These are phyloP conservation scores for Lasiurus borealis DNA, from an alignment of 2,113 vertebrate species.

Conservation along the genomic window DNA sequence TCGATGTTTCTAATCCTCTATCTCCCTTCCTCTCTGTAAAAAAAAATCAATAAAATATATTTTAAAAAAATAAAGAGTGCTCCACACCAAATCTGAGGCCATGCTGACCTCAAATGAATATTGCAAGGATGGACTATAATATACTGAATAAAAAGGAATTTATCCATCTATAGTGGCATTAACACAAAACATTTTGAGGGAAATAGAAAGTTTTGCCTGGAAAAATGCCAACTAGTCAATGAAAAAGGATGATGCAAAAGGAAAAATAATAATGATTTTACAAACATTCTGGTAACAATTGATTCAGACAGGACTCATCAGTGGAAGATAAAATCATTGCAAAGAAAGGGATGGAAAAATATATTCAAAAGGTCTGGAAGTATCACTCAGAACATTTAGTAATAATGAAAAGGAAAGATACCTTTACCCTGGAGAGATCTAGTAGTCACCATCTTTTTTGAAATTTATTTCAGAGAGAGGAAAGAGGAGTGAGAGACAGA, in stretches of 20 bases:
- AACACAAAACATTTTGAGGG: neutral
- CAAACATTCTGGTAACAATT: neutral
- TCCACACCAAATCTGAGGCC: neutral
- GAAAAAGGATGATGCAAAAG: neutral
- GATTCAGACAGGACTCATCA: neutral
- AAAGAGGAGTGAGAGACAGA: no score
- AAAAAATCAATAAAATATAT: no score
- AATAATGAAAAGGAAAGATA: constrained; percentile 2
- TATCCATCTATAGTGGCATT: neutral
- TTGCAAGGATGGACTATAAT: neutral
- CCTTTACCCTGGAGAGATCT: neutral
- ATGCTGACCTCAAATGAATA: neutral
- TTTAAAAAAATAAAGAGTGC: neutral
- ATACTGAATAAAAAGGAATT: constrained; percentile 25
- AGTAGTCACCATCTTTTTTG: neutral
- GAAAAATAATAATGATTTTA: neutral
- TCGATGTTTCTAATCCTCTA: no score
- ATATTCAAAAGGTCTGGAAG: neutral
- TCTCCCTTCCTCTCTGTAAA: no score
- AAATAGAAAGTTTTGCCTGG: neutral
- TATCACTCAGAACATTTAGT: neutral
- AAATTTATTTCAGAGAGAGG: no score
- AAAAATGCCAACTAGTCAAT: constrained; percentile 3
- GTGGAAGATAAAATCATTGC: constrained; percentile 3
- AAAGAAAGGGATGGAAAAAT: neutral